phyloP scores from a whole-genome alignment of 2,113 vertebrate genomes.

The Columbina picui region DNA sequence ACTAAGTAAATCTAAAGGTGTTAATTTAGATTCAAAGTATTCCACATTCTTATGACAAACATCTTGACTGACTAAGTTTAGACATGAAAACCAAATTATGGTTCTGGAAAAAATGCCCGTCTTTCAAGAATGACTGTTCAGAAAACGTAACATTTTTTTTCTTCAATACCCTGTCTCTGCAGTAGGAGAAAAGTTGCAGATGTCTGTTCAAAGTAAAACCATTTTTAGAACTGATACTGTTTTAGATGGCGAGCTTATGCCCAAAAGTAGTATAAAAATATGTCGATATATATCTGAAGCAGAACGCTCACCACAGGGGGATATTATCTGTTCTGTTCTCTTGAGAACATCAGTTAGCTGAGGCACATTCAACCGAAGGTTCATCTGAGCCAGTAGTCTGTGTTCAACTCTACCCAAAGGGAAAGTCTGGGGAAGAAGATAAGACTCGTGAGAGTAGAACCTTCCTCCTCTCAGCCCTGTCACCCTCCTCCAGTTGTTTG shows the following conservation, averaged over 20 bases:
- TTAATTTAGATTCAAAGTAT: slow-evolving; percentile 78
- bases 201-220: not conserved
- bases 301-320: not conserved
- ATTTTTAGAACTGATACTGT: slow-evolving; percentile 7
- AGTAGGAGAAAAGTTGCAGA: not conserved
- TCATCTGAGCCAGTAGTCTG: not conserved
- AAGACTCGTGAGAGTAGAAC: not conserved
- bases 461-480: not conserved
- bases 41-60: slow-evolving; percentile 62
- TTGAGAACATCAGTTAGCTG: not conserved
- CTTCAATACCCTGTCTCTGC: not conserved
- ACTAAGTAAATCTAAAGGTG: slow-evolving; percentile 72
- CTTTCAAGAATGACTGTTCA: slow-evolving; percentile 24
- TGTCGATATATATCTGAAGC: not conserved
- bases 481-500: not conserved
- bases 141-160: not conserved
- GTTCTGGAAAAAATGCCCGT: not conserved
- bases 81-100: slow-evolving; percentile 47
- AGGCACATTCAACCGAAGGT: not conserved
- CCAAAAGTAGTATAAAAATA: slow-evolving; percentile 33
- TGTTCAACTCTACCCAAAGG: not conserved
- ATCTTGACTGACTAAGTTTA: slow-evolving; percentile 35
- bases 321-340: not conserved
- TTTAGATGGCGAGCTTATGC: not conserved
- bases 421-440: not conserved